A percentile compares a stretch with the other conserved stretches of the same genome.
Evolutionary conservation across 1,140 invertebrate genomes (phyloP).

Genomic region (Ooceraea biroi): DNA sequence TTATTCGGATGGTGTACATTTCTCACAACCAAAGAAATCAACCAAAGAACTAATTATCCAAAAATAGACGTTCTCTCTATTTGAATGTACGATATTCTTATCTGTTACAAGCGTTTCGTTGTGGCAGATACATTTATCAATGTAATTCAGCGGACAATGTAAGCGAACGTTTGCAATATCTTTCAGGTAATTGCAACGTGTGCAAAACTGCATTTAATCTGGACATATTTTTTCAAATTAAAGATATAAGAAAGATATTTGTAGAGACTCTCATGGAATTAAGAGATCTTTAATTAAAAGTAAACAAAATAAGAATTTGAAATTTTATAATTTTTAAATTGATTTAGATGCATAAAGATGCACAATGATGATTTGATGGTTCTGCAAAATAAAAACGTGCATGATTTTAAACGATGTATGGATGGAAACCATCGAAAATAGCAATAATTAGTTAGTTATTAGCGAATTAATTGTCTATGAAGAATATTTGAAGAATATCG

Average conservation of each 20-base stretch:
- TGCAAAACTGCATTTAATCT: not conserved
- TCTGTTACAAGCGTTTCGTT: not conserved
- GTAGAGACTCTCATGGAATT: not conserved
- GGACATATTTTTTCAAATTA: not conserved
- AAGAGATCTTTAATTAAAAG: too few relatives aligned
- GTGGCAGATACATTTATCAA: not conserved
- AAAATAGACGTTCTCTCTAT: not conserved
- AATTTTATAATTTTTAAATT: not conserved
- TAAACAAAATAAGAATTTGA: too few relatives aligned
- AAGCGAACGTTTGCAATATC: not conserved
- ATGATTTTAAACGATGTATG: not conserved
- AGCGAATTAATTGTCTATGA: not conserved
- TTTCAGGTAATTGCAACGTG: not conserved
- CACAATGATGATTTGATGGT: not conserved
- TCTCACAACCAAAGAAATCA: not conserved
- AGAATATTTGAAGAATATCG: not conserved
- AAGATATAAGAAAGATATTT: not conserved
- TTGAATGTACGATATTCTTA: not conserved
- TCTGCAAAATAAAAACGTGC: not conserved
- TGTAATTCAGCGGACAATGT: not conserved
- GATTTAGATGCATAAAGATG: not conserved
- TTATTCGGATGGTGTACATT: not conserved
- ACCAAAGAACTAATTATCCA: not conserved
- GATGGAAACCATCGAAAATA: not conserved
- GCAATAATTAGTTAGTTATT: not conserved